A percentile compares a stretch with the other conserved stretches of the same genome.
Conservation (phyloP, 2,113 vertebrate genomes). For the Cygnus buccinator region DNA sequence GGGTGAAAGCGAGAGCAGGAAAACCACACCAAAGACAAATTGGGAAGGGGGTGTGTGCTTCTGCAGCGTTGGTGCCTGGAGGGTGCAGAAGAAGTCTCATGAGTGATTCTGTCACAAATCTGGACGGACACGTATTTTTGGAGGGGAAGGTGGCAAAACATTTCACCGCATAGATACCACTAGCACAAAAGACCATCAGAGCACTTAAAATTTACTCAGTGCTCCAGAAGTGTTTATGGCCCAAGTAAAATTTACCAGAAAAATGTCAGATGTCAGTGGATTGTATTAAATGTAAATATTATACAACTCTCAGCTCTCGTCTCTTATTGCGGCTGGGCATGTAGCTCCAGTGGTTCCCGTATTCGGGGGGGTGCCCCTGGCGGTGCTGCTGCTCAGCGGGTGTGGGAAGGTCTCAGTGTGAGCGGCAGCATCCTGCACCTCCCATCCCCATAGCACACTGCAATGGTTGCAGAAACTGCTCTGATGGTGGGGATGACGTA, state of each 20-base stretch:
- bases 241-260: slow-evolving; percentile 65
- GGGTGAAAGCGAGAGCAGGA: fast-evolving
- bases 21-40: background rate
- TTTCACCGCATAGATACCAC: background rate
- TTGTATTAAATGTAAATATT: slow-evolving; percentile 75
- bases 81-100: background rate
- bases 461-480: background rate
- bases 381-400: background rate
- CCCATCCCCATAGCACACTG: background rate
- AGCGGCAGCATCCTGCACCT: background rate
- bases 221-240: slow-evolving; percentile 59
- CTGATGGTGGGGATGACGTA: background rate
- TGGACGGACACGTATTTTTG: background rate
- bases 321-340: slow-evolving; percentile 41
- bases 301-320: background rate
- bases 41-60: background rate
- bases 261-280: slow-evolving; percentile 69
- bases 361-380: slow-evolving; percentile 52
- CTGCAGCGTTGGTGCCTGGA: fast-evolving
- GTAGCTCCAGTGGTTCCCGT: background rate
- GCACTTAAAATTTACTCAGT: slow-evolving; percentile 69
- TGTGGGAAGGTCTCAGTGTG: background rate
- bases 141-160: background rate
- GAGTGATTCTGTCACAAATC: background rate
- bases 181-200: background rate